Base-by-base conservation (phyloP, 2,113 vertebrate species). In the Psephotus haematonotus region DNA sequence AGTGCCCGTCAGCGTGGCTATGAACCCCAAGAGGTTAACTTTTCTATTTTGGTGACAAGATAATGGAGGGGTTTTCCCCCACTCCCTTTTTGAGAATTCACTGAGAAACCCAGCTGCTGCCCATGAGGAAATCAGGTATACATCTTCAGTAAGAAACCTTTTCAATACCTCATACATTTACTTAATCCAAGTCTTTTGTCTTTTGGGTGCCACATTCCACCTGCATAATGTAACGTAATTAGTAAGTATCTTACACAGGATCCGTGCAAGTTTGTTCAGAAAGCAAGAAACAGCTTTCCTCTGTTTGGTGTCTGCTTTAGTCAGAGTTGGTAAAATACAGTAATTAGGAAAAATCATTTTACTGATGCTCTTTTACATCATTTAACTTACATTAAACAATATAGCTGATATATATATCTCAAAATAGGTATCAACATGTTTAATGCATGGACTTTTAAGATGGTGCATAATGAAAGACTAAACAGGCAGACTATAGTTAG, bases 241-340 rank as follows among this genome's bases (percentile, higher is more conserved):
- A 65, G 4, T 52, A 44, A 67, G 25, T 68, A 47, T 60, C 55
- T 92, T 28, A 63, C 39, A 37, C 43, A 52, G 59, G 50, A 67
- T 63, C 33, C 63, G 59, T 69, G 41, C 17, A 62, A 47, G 29
- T 59, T 46, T 82, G 37, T 25, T 81, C 33, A 82, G 49, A 93
- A 92, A 77, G 37, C 15, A 88, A 69, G 76, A 63, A 63, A 18
- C 2, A 75, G 8, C 49, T 43, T 91, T 95, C 68, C 79, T 93
- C 41, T 19, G 10, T 8, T 74, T 72, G 44, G 52, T 46, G 27
- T 70, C 68, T 75, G 60, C 67, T 88, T 92, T 76, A 92, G 83
- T 95, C 64, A 78, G 15, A 64, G 72, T 59, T 57, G 24, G n/a
- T 71, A 59, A 92, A 92, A 87, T 37, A 16, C 24, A 87, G 13